These are phyloP conservation scores for Xanthorhoe spadicearia DNA, from an alignment of 2,888 invertebrate genomes.

Conservation along the genomic window DNA sequence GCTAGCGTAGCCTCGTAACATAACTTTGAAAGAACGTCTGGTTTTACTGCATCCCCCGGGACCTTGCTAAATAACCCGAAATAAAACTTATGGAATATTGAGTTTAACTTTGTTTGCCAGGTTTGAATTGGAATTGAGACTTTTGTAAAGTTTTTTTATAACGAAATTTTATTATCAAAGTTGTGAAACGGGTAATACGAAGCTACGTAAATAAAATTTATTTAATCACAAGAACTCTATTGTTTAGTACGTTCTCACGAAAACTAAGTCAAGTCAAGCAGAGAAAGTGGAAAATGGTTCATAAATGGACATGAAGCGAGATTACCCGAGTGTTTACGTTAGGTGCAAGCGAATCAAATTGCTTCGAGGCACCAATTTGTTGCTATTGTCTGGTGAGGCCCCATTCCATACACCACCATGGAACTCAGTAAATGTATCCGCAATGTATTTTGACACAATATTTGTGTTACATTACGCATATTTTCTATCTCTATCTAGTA, in stretches of 20 bases:
- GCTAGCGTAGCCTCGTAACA: conserved; percentile 42
- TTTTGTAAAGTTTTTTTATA: not conserved
- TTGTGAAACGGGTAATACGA: not conserved
- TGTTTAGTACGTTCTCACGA: conserved; percentile 15
- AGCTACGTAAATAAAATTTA: not conserved
- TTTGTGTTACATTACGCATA: too few relatives aligned
- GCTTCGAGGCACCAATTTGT: conserved; percentile 65
- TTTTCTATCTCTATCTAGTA: too few relatives aligned
- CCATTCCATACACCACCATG: not conserved
- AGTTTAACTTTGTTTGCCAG: conserved; percentile 16
- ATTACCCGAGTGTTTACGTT: conserved; percentile 53
- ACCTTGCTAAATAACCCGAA: conserved; percentile 36
- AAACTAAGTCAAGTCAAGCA: conserved; percentile 38
- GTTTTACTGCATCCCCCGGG: conserved; percentile 41
- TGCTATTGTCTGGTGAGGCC: conserved; percentile 61
- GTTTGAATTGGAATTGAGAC: not conserved
- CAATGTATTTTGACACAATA: not conserved
- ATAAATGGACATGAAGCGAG: conserved; percentile 54
- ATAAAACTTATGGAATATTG: conserved; percentile 37
- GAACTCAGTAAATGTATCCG: not conserved
- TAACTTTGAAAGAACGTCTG: conserved; percentile 41
- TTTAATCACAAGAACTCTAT: conserved; percentile 3
- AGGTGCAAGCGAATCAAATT: conserved; percentile 48
- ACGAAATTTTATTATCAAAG: not conserved
- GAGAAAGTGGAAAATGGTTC: conserved; percentile 65